Evolutionary conservation across 2,113 vertebrate species (phyloP), one percentile per base, ranked within the genome.

Genomic region (Cryptomyrus ogoouensis): DNA sequence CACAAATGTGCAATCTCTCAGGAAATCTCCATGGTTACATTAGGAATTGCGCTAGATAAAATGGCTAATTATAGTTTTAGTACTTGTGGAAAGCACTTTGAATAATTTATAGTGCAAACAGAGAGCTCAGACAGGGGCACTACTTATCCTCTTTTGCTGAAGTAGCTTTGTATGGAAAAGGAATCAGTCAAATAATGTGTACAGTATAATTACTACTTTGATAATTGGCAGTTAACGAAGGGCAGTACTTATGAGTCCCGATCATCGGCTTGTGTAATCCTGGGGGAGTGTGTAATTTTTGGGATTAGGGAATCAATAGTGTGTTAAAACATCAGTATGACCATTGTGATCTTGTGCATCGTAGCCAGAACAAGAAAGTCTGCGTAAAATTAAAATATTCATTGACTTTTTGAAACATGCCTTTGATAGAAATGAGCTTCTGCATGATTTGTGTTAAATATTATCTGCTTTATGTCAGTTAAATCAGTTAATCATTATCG

Each of bases 1-100:
- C 13, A 87, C 27, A 31, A 27, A 85, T 85, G 83, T 85, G 42
- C 13, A 31, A 52, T 52, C 27, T 87, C 24, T 87, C n/a, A 31
- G n/a, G 46, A 80, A 35, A 87, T 50, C 85, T 87, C 85, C 85
- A 52, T 52, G 49, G 49, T 87, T 87, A 31, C 47, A 87, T 87
- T 53, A 87, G 31, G 49, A 87, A 52, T 31, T 31, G 27, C 49
- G 15, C 85, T 50, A 31, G 85, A 87, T 87, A 87, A 50, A 50
- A 50, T 50, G 47, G 46, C 46, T 50, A 87, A 87, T 87, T 87
- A 50, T 52, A n/a, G 47, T 50, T 49, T 87, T 87, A 87, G 85
- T 87, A n/a, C 27, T 49, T 52, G 49, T 87, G 47, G 85, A 50
- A 87, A 49, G 46, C 83, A 85, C 35, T 47, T 85, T 85, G 83